Conservation (phyloP, 2,888 invertebrate genomes). For the Caenorhabditis macrosperma region DNA sequence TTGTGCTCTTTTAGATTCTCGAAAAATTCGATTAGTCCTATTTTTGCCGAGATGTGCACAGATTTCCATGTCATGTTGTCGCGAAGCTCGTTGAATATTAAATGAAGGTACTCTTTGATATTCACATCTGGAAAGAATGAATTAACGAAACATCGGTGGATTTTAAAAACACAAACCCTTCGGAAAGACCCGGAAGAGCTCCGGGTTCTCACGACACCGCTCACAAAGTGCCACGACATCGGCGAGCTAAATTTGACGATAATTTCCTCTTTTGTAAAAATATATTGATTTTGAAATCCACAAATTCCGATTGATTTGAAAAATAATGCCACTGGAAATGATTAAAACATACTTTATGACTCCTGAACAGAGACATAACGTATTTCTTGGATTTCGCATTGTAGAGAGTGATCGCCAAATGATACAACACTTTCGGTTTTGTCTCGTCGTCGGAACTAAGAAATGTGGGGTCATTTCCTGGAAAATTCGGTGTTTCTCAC, state of each 20-base stretch:
- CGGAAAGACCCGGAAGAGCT: constrained; percentile 60
- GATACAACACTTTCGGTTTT: constrained; percentile 47
- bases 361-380: constrained; percentile 60
- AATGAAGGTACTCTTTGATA: constrained; percentile 53
- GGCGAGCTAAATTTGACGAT: too few species aligned
- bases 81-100: constrained; percentile 58
- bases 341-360: constrained; percentile 63
- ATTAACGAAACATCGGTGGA: constrained; percentile 2
- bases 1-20: constrained; percentile 46
- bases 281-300: too few species aligned
- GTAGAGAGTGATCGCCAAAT: constrained; percentile 62
- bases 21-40: constrained; percentile 64
- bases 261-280: too few species aligned
- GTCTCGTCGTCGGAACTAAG: constrained; percentile 30
- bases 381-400: constrained; percentile 51
- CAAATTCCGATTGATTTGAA: too few species aligned
- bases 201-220: constrained; percentile 66
- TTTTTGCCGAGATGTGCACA: constrained; percentile 59
- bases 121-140: constrained; percentile 55
- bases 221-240: constrained; percentile 67
- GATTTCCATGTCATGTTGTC: constrained; percentile 68
- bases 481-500: not conserved
- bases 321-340: too few species aligned
- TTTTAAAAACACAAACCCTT: constrained; percentile 33
- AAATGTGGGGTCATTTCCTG: not conserved